phyloP scores from a whole-genome alignment of 2,113 vertebrate species.

The Gopherus flavomarginatus region DNA sequence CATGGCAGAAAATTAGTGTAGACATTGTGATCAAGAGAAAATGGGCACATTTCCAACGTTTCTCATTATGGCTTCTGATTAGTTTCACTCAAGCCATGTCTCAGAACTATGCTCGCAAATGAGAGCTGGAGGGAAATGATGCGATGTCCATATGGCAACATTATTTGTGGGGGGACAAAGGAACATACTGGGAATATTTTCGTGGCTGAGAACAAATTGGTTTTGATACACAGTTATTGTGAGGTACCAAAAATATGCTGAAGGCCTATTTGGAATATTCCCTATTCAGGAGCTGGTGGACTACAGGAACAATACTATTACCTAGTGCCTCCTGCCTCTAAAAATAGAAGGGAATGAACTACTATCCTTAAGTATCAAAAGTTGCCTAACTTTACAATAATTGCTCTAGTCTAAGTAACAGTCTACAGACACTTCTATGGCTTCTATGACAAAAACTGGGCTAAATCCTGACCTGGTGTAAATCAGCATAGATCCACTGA shows the following conservation, averaged over 20 bases:
- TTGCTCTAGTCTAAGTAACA: background rate
- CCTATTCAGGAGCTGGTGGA: background rate
- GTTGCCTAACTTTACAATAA: background rate
- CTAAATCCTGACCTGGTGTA: background rate
- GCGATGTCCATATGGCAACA: too few species aligned
- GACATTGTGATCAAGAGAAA: background rate
- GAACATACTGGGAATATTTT: too few species aligned
- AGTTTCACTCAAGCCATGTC: fast-evolving
- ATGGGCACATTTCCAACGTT: background rate
- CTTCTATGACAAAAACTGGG: background rate
- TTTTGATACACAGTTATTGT: background rate
- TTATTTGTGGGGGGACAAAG: too few species aligned
- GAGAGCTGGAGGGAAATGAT: too few species aligned
- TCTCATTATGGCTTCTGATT: background rate
- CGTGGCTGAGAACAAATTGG: too few species aligned
- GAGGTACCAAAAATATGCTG: background rate
- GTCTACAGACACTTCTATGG: background rate
- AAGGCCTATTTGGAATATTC: background rate
- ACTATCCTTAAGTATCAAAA: background rate
- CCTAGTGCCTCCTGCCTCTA: background rate
- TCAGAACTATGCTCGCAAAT: too few species aligned
- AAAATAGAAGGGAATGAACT: background rate
- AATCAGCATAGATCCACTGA: background rate
- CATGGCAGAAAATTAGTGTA: background rate
- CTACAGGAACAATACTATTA: background rate